phyloP scores from a whole-genome alignment of 2,113 vertebrate genomes.

The Pterocles orientalis region DNA sequence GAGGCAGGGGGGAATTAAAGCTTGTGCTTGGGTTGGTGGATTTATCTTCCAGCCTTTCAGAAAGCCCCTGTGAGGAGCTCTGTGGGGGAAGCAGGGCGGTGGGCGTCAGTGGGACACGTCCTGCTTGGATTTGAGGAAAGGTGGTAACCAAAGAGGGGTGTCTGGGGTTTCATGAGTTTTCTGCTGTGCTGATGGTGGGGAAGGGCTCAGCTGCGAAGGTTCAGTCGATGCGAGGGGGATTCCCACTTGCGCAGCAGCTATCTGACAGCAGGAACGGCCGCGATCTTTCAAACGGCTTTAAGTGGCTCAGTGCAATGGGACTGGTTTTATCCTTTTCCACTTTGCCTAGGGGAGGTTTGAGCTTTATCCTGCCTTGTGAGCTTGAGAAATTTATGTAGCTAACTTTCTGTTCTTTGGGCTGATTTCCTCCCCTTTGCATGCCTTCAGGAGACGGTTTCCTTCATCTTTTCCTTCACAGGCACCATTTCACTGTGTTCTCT shows the following conservation, averaged over 20 bases:
- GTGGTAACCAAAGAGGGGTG: neutral
- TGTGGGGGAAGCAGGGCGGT: neutral
- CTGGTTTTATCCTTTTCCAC: neutral
- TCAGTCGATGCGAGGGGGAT: neutral
- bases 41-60: neutral
- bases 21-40: neutral
- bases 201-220: neutral
- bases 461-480: neutral
- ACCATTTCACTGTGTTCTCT: accelerated
- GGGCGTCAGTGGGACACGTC: neutral
- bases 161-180: neutral
- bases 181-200: neutral
- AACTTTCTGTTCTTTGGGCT: neutral
- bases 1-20: neutral
- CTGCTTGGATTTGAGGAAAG: neutral
- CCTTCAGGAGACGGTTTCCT: neutral
- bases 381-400: neutral
- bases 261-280: accelerated
- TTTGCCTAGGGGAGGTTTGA: neutral
- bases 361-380: neutral
- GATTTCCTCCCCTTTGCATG: neutral
- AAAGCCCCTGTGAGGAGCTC: accelerated
- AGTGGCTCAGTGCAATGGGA: neutral
- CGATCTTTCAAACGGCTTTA: neutral
- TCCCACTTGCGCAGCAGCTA: accelerated